Conservation (phyloP, 64 coral and sea anemone species). For the Anthopleura sola region DNA sequence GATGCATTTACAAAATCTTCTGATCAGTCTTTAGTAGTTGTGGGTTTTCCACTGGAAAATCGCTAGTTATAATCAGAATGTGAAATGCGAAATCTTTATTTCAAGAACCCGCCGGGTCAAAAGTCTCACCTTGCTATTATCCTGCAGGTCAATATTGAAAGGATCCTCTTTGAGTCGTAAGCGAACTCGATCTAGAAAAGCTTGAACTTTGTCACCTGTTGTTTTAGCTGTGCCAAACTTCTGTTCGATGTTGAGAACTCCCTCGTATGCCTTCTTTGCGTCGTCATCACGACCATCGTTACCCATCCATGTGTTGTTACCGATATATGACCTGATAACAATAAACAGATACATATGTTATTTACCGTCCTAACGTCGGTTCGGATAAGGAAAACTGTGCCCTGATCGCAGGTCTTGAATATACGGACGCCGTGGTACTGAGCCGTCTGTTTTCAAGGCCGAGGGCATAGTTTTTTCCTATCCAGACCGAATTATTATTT, state of each 20-base stretch:
- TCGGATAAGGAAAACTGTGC: too few species aligned
- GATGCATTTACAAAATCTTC: too few species aligned
- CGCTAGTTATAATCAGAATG: too few species aligned
- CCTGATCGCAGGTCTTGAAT: too few species aligned
- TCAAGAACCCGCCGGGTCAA: not conserved
- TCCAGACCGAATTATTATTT: too few species aligned
- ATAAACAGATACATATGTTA: too few species aligned
- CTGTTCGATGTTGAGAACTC: slow-evolving; percentile 80
- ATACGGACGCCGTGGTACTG: too few species aligned
- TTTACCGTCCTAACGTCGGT: too few species aligned
- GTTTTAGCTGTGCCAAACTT: slow-evolving; percentile 69
- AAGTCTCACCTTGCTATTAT: slow-evolving; percentile 55
- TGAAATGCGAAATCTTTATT: not conserved
- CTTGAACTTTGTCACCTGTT: slow-evolving; percentile 56
- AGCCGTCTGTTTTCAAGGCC: too few species aligned
- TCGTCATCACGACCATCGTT: slow-evolving; percentile 73
- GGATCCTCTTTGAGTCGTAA: slow-evolving; percentile 38
- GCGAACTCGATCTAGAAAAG: slow-evolving; percentile 56
- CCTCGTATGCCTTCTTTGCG: slow-evolving; percentile 78
- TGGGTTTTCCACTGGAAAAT: too few species aligned
- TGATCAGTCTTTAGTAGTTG: too few species aligned
- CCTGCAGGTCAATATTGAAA: slow-evolving; percentile 36
- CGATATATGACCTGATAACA: slow-evolving; percentile 79
- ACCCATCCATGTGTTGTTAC: slow-evolving; percentile 91
- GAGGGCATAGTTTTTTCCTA: too few species aligned